phyloP scores from a whole-genome alignment of 2,113 vertebrate genomes.

The Cettia cetti region DNA sequence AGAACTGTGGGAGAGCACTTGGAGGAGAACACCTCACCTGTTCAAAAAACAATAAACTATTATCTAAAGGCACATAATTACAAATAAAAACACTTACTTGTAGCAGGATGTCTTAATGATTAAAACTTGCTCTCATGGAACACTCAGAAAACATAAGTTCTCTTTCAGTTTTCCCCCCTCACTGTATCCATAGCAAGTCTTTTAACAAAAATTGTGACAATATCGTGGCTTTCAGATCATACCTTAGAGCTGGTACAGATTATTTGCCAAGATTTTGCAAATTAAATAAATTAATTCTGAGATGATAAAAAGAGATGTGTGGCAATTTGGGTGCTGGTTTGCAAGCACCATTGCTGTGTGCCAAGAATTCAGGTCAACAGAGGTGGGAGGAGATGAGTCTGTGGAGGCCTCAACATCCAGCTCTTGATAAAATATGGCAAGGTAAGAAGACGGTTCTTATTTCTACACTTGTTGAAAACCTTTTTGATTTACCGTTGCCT shows the following conservation, averaged over 20 bases:
- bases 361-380: not conserved
- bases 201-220: fast-evolving
- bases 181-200: not conserved
- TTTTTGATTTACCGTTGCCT: not conserved
- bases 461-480: not conserved
- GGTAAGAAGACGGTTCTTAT: not conserved
- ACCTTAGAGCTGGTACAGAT: not conserved
- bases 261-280: not conserved
- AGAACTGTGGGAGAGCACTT: not conserved
- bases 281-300: not conserved
- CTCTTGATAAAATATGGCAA: not conserved
- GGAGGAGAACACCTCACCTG: not conserved
- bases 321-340: not conserved
- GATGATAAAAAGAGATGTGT: not conserved
- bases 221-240: not conserved
- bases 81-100: not conserved
- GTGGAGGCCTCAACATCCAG: not conserved
- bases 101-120: not conserved
- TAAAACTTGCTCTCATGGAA: not conserved
- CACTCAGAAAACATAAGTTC: not conserved
- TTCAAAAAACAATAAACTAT: not conserved
- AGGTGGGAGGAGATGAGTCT: not conserved
- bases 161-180: fast-evolving
- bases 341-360: not conserved
- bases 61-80: not conserved